Evolutionary conservation across 1,140 invertebrate genomes (phyloP), one percentile per base, ranked within the genome.

Genomic region (Eueides isabella): DNA sequence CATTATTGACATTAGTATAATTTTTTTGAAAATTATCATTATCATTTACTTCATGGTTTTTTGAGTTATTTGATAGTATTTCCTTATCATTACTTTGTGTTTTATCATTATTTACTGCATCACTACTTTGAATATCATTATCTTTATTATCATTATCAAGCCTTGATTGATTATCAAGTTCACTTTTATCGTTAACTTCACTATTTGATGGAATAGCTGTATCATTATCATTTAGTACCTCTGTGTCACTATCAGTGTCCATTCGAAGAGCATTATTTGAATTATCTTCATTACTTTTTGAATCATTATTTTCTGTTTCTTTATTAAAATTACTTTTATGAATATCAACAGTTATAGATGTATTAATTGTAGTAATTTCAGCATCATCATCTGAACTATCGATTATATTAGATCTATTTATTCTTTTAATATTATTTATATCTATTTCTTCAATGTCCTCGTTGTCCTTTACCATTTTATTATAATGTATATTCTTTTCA

Each of bases 381-480:
- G 88, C 84, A 80, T 90, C 86, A 16, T 89, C 84, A 80, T 90
- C 86, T 12, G 86, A 88, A 81, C 87, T 91, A 35, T 87, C 84
- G 76, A 86, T 87, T 19, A 85, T 75, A 84, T 86, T 84, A 5
- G 79, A 77, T 76, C 67, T 87, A 29, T 84, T 85, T 28, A 79
- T 73, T 77, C 82, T 86, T 48, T 63, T 82, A 19, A 28, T 44
- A 55, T 5, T 72, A 71, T 44, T 80, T 19, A 74, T 65, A 63
- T 48, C 61, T 29, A 23, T 48, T 31, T 48, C 44, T 67, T 71
- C 72, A 55, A 14, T 66, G 61, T 76, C 44, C n/a, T 1, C 14
- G 26, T 33, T 55, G 4, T n/a, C 19, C 31, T 72, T 71, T 30
- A 2, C 44, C 44, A 9, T 33, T 64, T 44, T 30, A 64, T 5